Evolutionary conservation across 2,113 vertebrate genomes (phyloP), one percentile per base, ranked within the genome.

Genomic region (Sporophila hypoxantha): DNA sequence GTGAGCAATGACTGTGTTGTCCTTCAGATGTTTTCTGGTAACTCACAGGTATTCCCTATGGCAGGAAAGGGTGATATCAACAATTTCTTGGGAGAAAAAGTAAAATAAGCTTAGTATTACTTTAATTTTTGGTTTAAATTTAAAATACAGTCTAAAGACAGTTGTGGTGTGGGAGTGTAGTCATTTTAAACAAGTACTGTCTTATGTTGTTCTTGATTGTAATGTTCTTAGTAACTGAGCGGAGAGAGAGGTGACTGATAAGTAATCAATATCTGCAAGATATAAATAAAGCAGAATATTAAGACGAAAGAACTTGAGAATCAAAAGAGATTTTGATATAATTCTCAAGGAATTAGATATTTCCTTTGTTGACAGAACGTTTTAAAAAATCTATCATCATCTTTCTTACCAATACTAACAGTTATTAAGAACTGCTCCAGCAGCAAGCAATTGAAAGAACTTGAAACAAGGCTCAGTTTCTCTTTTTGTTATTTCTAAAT

Each of bases 111-210:
- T 85, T 85, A 53, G 37, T 61, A 61, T 65, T 41, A 55, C 26
- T 79, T 91, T 76, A 64, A 52, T 82, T 41, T 70, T 85, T 67
- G 4, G 8, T 65, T 87, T 71, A 77, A 36, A 80, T 75, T 87
- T 83, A 71, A 92, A 87, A 82, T 57, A n/a, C 6, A 68, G 25
- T 74, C 47, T 85, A 49, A 90, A 90, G 50, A 79, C 64, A 90
- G 52, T 85, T 87, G 78, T n/a, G 26, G 8, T 82, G 84, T 93
- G 78, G 76, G 64, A 82, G 75, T 82, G 6, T 11, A 74, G 75
- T 91, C 23, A 83, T 94, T 92, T 87, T 59, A 77, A 92, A 78
- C 30, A 88, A 91, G 53, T 34, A 61, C 29, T 62, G 21, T 89
- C 59, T 92, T 88, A 73, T 32, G 29, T 70, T 86, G 42, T 36